Conservation (phyloP, 2,888 invertebrate species). For the Atrina japonica region DNA sequence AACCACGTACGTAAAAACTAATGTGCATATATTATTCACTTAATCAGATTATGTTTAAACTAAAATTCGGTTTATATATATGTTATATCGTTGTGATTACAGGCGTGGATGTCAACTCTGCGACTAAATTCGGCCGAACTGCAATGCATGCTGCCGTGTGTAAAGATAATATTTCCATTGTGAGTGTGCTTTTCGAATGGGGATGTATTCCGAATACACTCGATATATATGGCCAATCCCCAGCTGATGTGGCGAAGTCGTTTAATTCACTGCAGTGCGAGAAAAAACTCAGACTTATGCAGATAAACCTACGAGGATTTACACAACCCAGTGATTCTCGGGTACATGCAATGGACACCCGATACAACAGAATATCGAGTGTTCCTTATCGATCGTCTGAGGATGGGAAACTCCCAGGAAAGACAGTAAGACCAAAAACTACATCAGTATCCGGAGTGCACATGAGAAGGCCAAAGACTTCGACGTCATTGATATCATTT, state of each 20-base stretch:
- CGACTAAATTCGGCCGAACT: slow-evolving; percentile 60
- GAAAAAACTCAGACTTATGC: slow-evolving; percentile 60
- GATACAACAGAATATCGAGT: slow-evolving; percentile 3
- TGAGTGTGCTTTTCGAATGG: slow-evolving; percentile 55
- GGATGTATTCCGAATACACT: slow-evolving; percentile 51
- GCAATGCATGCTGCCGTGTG: slow-evolving; percentile 63
- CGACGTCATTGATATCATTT: background rate
- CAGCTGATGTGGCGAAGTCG: slow-evolving; percentile 55
- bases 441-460: slow-evolving; percentile 7
- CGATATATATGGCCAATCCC: slow-evolving; percentile 56
- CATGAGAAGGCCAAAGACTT: background rate
- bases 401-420: background rate
- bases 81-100: too few species aligned
- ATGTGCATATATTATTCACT: too few species aligned
- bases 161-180: slow-evolving; percentile 55
- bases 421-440: slow-evolving; percentile 8
- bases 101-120: slow-evolving; percentile 61
- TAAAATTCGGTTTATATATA: too few species aligned
- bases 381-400: background rate
- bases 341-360: background rate
- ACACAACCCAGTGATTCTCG: background rate
- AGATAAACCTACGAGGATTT: slow-evolving; percentile 55
- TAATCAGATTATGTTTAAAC: too few species aligned
- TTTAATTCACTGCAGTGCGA: slow-evolving; percentile 55
- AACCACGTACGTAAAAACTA: too few species aligned